Evolutionary conservation across 2,113 vertebrate genomes (phyloP).

Genomic region (Serilophus lunatus): DNA sequence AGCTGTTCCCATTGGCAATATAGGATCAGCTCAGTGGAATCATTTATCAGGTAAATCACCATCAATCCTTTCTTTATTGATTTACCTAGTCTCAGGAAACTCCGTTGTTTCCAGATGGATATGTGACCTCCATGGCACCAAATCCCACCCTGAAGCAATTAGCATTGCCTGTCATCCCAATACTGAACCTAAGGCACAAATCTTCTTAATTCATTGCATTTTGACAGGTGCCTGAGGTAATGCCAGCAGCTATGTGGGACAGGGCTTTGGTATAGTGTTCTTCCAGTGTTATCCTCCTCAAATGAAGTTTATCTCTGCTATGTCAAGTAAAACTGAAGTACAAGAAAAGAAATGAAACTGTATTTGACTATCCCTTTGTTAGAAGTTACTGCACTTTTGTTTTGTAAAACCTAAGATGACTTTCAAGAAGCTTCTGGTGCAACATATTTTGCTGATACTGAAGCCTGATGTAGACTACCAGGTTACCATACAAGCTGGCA

Average conservation of each 20-base stretch:
- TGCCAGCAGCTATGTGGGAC: background rate
- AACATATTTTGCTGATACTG: background rate
- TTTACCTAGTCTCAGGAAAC: background rate
- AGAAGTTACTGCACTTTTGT: background rate
- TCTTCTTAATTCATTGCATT: background rate
- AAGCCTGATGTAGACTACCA: background rate
- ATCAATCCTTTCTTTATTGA: background rate
- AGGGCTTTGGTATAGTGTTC: background rate
- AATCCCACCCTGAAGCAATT: background rate
- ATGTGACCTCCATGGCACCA: rapidly evolving
- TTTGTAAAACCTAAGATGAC: background rate
- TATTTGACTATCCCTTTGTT: background rate
- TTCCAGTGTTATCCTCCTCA: background rate
- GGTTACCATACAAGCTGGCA: background rate
- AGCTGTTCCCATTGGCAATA: background rate
- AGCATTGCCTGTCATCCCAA: background rate
- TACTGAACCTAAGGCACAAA: background rate
- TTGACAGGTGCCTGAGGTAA: background rate
- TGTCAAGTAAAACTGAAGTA: background rate
- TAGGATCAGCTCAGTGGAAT: background rate
- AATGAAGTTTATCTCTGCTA: background rate
- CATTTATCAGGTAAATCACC: background rate
- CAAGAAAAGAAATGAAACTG: background rate
- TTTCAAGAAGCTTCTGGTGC: background rate
- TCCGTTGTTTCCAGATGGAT: background rate